Evolutionary conservation across 2,797 vertebrate species (phyloP), one percentile per base, ranked within the genome.

Genomic region (Micromesistius poutassou): DNA sequence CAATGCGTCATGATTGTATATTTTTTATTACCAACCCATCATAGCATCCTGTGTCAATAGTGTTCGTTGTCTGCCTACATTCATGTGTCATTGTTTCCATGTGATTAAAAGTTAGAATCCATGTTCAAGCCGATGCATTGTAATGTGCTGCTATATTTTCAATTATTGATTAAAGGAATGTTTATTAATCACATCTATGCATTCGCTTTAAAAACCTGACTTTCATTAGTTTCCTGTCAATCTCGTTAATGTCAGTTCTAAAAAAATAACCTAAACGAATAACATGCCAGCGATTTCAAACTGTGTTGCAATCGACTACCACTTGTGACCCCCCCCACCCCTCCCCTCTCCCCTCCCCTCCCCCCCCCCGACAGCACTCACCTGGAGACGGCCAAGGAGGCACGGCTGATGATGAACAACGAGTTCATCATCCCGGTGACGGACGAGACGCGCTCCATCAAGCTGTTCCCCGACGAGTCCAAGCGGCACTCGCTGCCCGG

Each of bases 381-480:
- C 92, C 89, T 99, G 84, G 97, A 98, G 85, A 95, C 95, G 0
- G 95, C 96, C 0, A 99, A 99, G 87, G 95, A 98, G 89, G 95
- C 96, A 30, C 96, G 96, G n/a, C 94, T 98, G 46, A 98, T 97
- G 96, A 99, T 99, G 98, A 99, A 96, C 92, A 97, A 98, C 25
- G 98, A 99, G 90, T 99, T 98, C 90, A 99, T 99, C 84, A 98
- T 99, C 87, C 98, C 98, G 0, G 96, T 99, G 79, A 98, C 96
- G 4, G 95, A 96, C 0, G 95, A 97, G 90, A 99, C 97, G 0
- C 92, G 97, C 81, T 95, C 95, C 87, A 98, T 99, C 88, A 87
- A 91, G 82, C 92, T 99, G 3, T 99, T 97, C 86, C 95, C 95
- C 0, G 94, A 97, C 16, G 94, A 97, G 86, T 95, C 94, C 30